Base-by-base conservation (phyloP, 1,140 invertebrate species). In the Pteromalus puparum region DNA sequence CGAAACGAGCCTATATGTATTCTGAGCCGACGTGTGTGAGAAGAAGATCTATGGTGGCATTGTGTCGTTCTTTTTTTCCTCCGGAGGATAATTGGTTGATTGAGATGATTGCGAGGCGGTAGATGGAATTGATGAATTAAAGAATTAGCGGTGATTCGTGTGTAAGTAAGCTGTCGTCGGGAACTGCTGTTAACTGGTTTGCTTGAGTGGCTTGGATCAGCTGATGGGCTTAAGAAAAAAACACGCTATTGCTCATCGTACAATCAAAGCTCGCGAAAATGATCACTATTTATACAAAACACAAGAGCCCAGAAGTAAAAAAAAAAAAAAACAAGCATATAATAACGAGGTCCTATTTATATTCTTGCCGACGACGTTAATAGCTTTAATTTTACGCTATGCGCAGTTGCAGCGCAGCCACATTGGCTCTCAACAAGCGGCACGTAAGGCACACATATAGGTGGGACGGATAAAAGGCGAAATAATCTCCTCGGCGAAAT, bases 401-500 rank as follows among this genome's bases (percentile, higher is more conserved):
- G 6, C 18, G 26, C 9, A 42, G 12, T 38, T 38, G 34, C 48
- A 65, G 53, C 76, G 75, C 24, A 1, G 21, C 28, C 10, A 21
- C 26, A 67, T 15, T 5, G 30, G 30, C 30, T 34, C 30, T 34
- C 13, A 53, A 21, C 48, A 7, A 67, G 28, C 28, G 5, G 48
- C 21, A 42, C 38, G 38, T 42, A 42, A 42, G 38, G 38, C 38
- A 42, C 38, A 42, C 38, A 42, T 42, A 21, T 46, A 70, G 21
- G 4, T 34, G 34, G 12, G 21, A 42, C 42, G 42, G 73, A 48
- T 48, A 75, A 75, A 48, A 75, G 78, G 13, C 28, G 30, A 46
- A 68, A 81, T 81, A 72, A 81, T 81, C 70, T 81, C 28, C 24
- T 21, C 24, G 67, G 67, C 34, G 67, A 68, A 68, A 80, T 68